A percentile compares a stretch with the other conserved stretches of the same genome.
Evolutionary conservation across 2,113 vertebrate genomes (phyloP).

Genomic region (Echinops telfairi): DNA sequence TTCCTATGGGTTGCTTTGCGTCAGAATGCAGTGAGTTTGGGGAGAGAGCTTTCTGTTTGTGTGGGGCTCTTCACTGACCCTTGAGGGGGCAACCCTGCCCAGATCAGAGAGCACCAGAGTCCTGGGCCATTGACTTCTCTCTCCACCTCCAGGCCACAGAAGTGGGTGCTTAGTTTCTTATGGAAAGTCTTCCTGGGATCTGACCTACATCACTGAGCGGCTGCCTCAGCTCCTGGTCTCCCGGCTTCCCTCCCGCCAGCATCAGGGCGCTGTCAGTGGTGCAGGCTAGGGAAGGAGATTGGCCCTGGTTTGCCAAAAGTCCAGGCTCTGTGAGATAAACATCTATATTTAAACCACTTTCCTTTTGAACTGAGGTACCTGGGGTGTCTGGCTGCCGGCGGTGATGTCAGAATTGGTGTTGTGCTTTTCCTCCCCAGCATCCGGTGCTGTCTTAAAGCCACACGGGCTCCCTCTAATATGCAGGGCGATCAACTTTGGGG

Average conservation of each 20-base stretch:
- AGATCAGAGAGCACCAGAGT: not conserved
- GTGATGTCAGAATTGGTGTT: conserved; percentile 29
- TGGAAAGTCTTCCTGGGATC: not conserved
- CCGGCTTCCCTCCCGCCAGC: accelerated
- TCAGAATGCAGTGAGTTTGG: too few species aligned
- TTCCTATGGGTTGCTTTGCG: too few species aligned
- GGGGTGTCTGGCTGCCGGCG: conserved; percentile 2
- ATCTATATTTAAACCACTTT: conserved; percentile 69
- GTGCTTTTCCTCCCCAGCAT: not conserved
- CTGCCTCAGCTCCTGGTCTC: not conserved
- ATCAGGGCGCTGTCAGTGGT: not conserved
- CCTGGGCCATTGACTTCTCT: not conserved
- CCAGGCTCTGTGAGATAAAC: not conserved
- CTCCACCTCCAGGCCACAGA: not conserved
- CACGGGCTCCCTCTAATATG: not conserved
- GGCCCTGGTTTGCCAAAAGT: not conserved
- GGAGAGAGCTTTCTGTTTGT: conserved; percentile 15
- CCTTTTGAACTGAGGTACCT: conserved; percentile 47
- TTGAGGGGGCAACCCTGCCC: not conserved
- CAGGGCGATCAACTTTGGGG: not conserved
- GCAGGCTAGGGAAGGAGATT: accelerated
- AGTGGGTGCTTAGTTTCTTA: not conserved
- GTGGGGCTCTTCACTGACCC: not conserved
- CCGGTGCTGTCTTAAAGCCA: conserved; percentile 12
- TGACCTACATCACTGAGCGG: not conserved